Evolutionary conservation across 2,888 invertebrate species (phyloP).

Genomic region (Oithona nana): DNA sequence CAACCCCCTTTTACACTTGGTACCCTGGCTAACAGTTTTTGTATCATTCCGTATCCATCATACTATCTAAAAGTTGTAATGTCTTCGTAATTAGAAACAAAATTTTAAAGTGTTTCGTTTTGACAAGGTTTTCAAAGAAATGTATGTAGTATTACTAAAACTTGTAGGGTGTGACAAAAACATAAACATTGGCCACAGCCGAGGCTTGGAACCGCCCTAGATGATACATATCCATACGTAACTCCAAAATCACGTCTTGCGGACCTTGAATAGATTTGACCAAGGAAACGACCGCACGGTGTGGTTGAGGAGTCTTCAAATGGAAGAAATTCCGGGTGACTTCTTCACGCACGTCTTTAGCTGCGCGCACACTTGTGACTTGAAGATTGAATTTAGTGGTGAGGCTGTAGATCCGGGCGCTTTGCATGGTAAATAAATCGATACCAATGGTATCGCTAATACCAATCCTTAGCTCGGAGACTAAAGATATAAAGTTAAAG

Average conservation of each 20-base stretch:
- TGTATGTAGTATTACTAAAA: constrained; percentile 34
- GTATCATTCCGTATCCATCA: too few relatives aligned
- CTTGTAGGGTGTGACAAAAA: constrained; percentile 64
- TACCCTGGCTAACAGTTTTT: too few relatives aligned
- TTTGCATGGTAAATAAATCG: constrained; percentile 71
- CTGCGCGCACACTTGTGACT: constrained; percentile 37
- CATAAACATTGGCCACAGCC: constrained; percentile 62
- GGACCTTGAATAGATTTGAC: constrained; percentile 7
- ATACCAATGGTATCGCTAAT: constrained; percentile 37
- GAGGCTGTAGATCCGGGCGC: constrained; percentile 49
- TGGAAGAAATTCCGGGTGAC: constrained; percentile 30
- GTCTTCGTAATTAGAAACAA: too few relatives aligned
- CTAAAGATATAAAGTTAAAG: constrained; percentile 81
- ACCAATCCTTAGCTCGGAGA: constrained; percentile 46
- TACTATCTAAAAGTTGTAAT: too few relatives aligned
- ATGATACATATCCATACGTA: constrained; percentile 64
- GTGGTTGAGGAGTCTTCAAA: constrained; percentile 24
- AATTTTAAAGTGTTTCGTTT: too few relatives aligned
- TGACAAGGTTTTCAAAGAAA: too few relatives aligned
- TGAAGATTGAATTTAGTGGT: constrained; percentile 54
- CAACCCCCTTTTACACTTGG: too few relatives aligned
- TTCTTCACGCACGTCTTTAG: constrained; percentile 30
- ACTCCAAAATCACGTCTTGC: constrained; percentile 45
- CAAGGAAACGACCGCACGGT: neutral
- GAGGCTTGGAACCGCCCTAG: constrained; percentile 53